Conservation (phyloP, 2,888 invertebrate species). For the Timema podura region DNA sequence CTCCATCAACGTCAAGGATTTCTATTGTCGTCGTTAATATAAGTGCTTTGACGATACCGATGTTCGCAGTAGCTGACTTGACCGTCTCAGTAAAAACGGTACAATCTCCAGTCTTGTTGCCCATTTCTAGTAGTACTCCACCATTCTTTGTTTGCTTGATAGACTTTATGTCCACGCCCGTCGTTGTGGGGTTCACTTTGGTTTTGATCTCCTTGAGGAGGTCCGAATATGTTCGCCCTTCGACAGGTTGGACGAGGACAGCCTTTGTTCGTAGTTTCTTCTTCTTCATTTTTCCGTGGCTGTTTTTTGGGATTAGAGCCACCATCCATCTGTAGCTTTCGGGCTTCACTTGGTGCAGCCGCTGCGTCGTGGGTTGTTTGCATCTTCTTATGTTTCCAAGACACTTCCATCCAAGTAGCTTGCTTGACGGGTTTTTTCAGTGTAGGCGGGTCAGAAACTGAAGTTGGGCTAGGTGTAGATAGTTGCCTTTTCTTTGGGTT, state of each 20-base stretch:
- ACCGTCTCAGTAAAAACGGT: neutral
- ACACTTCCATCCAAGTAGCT: neutral
- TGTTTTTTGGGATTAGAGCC: no score
- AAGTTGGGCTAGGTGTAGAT: neutral
- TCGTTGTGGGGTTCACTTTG: conserved; percentile 1
- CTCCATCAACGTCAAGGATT: conserved; percentile 39
- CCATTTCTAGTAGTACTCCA: conserved; percentile 1
- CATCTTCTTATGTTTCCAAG: neutral
- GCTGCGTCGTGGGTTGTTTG: neutral
- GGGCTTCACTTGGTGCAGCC: neutral
- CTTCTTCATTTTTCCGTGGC: no score
- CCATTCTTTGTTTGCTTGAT: neutral
- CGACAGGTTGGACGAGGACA: neutral
- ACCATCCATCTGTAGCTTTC: neutral
- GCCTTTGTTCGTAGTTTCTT: no score
- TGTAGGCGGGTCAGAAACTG: neutral
- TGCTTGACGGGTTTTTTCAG: neutral
- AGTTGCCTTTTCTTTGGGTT: neutral
- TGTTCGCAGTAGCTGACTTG: neutral
- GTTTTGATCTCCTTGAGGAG: neutral
- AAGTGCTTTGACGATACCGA: neutral
- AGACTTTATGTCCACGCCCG: neutral
- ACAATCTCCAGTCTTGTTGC: neutral
- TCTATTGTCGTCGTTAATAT: neutral
- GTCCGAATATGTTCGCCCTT: neutral